phyloP scores from a whole-genome alignment of 53 echinoderm and acorn worm species.

The Actinopyga echinites region DNA sequence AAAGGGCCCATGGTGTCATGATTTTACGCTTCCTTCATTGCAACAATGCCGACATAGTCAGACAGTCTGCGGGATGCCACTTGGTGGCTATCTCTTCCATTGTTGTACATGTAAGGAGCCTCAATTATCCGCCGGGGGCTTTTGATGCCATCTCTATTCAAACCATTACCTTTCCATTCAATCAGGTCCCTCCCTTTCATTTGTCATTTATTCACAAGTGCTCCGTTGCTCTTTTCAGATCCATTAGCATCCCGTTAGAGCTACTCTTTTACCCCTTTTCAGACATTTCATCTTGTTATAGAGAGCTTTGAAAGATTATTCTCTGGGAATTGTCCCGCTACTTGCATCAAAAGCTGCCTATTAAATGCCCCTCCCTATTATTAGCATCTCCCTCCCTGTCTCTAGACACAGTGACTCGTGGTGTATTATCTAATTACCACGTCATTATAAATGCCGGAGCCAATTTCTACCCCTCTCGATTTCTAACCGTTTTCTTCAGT shows the following conservation, averaged over 20 bases:
- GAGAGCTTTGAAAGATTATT: constrained; percentile 1
- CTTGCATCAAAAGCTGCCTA: neutral
- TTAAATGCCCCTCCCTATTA: constrained; percentile 29
- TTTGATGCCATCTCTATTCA: neutral
- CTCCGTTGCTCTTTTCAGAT: constrained; percentile 24
- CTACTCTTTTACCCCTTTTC: constrained; percentile 2
- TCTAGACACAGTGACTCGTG: constrained; percentile 1
- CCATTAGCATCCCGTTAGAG: constrained; percentile 13
- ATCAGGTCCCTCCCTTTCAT: constrained; percentile 28
- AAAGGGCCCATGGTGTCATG: constrained; percentile 11
- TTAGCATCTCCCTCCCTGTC: neutral
- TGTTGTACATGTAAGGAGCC: constrained; percentile 8
- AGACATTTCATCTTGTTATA: constrained; percentile 1
- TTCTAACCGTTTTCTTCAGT: no score
- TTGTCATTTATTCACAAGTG: constrained; percentile 1
- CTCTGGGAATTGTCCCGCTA: neutral
- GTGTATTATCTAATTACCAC: constrained; percentile 70
- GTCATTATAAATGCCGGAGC: constrained; percentile 57
- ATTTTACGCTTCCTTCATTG: constrained; percentile 25
- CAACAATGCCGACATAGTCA: constrained; percentile 18
- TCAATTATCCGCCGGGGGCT: constrained; percentile 24
- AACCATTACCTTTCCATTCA: constrained; percentile 24
- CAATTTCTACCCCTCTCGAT: no score
- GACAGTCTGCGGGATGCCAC: constrained; percentile 25
- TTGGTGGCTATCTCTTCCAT: neutral